phyloP scores from a whole-genome alignment of 2,888 invertebrate genomes.

The Chouioia cunea region DNA sequence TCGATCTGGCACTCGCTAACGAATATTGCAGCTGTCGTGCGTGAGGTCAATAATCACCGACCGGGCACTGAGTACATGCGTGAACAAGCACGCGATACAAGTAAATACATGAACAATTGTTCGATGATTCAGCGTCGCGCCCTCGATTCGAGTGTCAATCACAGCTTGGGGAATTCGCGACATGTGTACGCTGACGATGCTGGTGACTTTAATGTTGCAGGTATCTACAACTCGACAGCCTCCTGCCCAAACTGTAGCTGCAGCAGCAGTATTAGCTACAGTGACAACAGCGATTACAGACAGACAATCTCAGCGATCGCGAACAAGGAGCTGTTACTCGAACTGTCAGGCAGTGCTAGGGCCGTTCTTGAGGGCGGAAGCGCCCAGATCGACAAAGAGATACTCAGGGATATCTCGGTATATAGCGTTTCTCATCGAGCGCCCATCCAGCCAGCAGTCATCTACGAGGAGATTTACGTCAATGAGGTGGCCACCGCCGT shows the following conservation, averaged over 20 bases:
- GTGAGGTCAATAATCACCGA: conserved; percentile 46
- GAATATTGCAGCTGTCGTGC: conserved; percentile 41
- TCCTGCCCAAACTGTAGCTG: conserved; percentile 29
- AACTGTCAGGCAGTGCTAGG: conserved; percentile 60
- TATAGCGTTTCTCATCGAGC: too few relatives aligned
- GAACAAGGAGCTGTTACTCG: conserved; percentile 59
- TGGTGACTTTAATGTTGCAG: conserved; percentile 36
- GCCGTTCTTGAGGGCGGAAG: conserved; percentile 61
- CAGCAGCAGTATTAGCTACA: conserved; percentile 23
- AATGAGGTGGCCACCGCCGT: conserved; percentile 44
- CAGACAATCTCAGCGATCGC: conserved; percentile 53
- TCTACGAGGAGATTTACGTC: conserved; percentile 44
- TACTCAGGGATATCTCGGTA: conserved; percentile 60
- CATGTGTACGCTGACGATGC: too few relatives aligned
- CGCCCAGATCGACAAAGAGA: conserved; percentile 56
- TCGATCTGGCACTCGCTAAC: conserved; percentile 58
- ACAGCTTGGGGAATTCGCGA: too few relatives aligned
- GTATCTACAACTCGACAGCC: conserved; percentile 52
- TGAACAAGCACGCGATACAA: too few relatives aligned
- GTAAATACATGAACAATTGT: too few relatives aligned
- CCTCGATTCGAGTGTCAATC: too few relatives aligned
- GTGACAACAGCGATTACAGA: conserved; percentile 15
- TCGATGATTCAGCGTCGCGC: too few relatives aligned
- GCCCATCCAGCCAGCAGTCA: neutral
- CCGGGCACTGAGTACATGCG: conserved; percentile 17